Evolutionary conservation across 2,888 invertebrate species (phyloP).

Genomic region (Epinotia demarniana): DNA sequence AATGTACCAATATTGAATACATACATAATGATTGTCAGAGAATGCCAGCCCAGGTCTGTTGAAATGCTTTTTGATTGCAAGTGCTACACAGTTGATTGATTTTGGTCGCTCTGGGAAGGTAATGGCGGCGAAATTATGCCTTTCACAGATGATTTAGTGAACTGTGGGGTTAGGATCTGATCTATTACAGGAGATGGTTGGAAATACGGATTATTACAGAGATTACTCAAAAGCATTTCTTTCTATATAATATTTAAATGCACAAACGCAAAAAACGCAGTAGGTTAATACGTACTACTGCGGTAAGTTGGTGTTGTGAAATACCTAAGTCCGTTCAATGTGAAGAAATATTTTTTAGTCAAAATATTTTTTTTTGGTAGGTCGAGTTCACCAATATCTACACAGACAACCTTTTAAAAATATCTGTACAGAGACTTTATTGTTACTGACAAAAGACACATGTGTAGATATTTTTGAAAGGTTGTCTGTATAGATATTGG

Average conservation of each 20-base stretch:
- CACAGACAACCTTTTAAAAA: no score
- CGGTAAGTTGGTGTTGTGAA: no score
- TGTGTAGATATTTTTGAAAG: no score
- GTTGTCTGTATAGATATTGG: no score
- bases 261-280: no score
- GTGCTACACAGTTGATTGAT: constrained; percentile 17
- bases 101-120: constrained; percentile 9
- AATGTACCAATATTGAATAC: not conserved
- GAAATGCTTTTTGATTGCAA: constrained; percentile 37
- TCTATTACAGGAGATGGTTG: not conserved
- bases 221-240: not conserved
- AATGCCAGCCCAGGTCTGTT: constrained; percentile 6
- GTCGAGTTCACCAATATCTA: no score
- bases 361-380: no score
- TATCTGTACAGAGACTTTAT: no score
- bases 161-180: not conserved
- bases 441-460: no score
- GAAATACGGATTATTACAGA: not conserved
- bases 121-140: constrained; percentile 12
- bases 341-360: no score
- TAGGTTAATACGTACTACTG: not conserved
- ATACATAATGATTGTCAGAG: not conserved
- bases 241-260: not conserved
- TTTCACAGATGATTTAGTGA: constrained; percentile 9
- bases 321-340: no score